These are phyloP conservation scores for Dysmachus trigonus DNA, from an alignment of 2,888 invertebrate species.

Conservation along the genomic window DNA sequence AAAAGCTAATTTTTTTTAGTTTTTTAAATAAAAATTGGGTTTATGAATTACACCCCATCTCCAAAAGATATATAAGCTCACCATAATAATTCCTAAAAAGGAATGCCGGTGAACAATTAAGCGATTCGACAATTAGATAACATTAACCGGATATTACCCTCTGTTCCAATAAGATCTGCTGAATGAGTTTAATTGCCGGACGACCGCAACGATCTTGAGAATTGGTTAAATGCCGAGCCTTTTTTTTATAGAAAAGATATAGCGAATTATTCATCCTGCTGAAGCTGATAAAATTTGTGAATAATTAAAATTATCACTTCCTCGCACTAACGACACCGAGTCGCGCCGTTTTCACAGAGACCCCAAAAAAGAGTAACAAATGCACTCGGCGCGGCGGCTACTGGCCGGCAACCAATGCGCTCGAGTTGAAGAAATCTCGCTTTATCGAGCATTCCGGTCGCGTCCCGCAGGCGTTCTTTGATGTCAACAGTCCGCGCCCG, in stretches of 20 bases:
- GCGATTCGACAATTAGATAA: not conserved
- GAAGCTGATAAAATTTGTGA: conserved; percentile 21
- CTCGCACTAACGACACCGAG: not conserved
- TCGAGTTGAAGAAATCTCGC: not conserved
- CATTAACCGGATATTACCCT: not conserved
- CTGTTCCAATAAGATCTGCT: not conserved
- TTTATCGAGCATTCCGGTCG: conserved; percentile 8
- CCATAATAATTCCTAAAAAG: not conserved
- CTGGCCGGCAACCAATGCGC: not conserved
- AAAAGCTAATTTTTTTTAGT: not conserved
- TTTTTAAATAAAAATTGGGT: not conserved
- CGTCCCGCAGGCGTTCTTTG: conserved; percentile 16
- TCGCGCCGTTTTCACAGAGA: not conserved
- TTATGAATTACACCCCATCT: not conserved
- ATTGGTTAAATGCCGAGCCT: not conserved
- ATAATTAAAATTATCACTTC: conserved; percentile 36
- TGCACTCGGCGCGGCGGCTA: not conserved
- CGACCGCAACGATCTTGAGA: not conserved
- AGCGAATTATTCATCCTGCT: conserved; percentile 23
- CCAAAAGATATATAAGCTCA: not conserved
- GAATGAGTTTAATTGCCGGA: not conserved
- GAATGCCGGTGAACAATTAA: not conserved
- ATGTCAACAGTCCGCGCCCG: conserved; percentile 19
- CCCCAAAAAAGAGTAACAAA: not conserved
- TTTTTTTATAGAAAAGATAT: not conserved